Evolutionary conservation across 37 sponge, comb jelly and placozoan species (phyloP), one percentile per base, ranked within the genome.

Genomic region (Haliclona indistincta): DNA sequence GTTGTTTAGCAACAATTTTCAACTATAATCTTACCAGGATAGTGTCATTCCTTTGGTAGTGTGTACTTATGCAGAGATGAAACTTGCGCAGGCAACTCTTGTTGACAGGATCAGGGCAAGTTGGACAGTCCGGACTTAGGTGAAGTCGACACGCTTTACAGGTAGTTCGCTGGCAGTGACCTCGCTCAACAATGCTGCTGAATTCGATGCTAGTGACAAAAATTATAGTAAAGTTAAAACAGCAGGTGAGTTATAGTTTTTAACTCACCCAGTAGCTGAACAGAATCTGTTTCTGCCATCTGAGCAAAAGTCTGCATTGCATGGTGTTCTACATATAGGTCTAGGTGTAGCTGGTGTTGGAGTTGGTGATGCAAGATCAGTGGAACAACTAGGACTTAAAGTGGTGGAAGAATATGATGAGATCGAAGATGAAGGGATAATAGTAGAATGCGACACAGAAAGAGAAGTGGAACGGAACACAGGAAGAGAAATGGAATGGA

Each of bases 151-250:
- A 86, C 5, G 80, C 74, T 51, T 47, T 10, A 52, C 86, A 86
- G 1, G 86, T 65, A 23, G 86, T 86, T 40, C 79, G 80, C 63
- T 86, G 86, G 45, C 86, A 86, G 13, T 17, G 29, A 11, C 29
- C 54, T 20, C 80, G 37, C 10, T 29, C 63, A 17, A 37, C 36
- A 22, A 65, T 56, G 43, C 10, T 58, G 32, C 56, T 3, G 56
- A 30, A 4, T 52, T 38, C 28, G 38, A 3, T 11, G 45, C 49
- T 3, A 66, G 35, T 26, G 47, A 5, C 34, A 43, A 36, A 60
- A 44, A 44, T 15, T 2, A 25, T 3, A 0, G 51, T 49, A 44
- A 70, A 70, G 43, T 28, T 32, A 45, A 38, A 45, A 7, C 35
- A 40, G 43, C 45, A n/a, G 23, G 39, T 3, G 2, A 22, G n/a